Percentiles rank a stretch among this genome's conserved stretches.
phyloP scores from a whole-genome alignment of 1,140 invertebrate species.

The Galendromus occidentalis region DNA sequence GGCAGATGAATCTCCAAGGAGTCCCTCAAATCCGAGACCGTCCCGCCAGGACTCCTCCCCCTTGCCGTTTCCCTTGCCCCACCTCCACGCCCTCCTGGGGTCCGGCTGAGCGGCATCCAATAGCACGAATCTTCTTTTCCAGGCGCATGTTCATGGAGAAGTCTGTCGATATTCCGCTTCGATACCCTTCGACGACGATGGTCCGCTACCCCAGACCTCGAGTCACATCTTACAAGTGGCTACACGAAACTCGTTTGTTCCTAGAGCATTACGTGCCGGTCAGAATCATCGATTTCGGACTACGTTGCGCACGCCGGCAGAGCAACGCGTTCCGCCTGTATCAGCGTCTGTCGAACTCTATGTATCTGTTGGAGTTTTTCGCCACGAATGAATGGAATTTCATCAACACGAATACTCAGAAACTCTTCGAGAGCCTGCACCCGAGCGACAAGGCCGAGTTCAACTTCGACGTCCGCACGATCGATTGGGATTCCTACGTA shows the following conservation, averaged over 20 bases:
- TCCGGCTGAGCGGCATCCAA: too few relatives aligned
- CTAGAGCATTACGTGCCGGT: constrained; percentile 62
- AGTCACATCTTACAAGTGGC: neutral
- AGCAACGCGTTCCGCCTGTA: constrained; percentile 71
- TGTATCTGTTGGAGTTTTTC: constrained; percentile 51
- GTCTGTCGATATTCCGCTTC: neutral
- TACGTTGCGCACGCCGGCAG: constrained; percentile 44
- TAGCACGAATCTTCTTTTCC: too few relatives aligned
- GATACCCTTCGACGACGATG: neutral
- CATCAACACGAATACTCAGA: constrained; percentile 43
- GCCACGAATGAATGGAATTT: constrained; percentile 60
- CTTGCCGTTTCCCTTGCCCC: too few relatives aligned
- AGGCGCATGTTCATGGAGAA: neutral
- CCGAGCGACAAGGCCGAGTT: constrained; percentile 41
- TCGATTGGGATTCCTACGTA: constrained; percentile 48
- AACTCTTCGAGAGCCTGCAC: constrained; percentile 37
- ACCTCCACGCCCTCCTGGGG: too few relatives aligned
- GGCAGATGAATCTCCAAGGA: too few relatives aligned
- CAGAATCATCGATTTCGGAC: constrained; percentile 49
- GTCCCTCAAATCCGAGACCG: too few relatives aligned
- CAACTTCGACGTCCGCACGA: constrained; percentile 42
- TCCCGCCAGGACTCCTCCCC: too few relatives aligned
- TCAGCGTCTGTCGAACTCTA: constrained; percentile 52
- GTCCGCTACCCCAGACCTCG: neutral
- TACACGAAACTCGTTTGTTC: neutral